A percentile compares a stretch with the other conserved stretches of the same genome.
Evolutionary conservation across 1,140 invertebrate species (phyloP).

Genomic region (Calycopis cecrops): DNA sequence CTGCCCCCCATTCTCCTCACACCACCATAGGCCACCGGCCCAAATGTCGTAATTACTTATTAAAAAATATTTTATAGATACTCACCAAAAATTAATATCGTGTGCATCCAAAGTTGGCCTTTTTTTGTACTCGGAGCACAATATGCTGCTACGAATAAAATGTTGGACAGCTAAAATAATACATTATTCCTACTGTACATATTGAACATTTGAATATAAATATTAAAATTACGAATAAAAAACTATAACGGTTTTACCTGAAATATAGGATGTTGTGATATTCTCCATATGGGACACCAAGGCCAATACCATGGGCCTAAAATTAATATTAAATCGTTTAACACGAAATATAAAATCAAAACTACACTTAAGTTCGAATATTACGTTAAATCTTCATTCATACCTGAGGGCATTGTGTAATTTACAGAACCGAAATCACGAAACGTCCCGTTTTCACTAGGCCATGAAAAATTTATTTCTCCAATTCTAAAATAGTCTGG

Average conservation of each 20-base stretch:
- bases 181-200: neutral
- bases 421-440: constrained; percentile 61
- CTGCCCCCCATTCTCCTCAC: too few species aligned
- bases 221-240: neutral
- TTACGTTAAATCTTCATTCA: constrained; percentile 12
- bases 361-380: neutral
- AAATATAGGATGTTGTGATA: constrained; percentile 81
- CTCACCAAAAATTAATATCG: constrained; percentile 84
- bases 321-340: constrained; percentile 10
- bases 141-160: constrained; percentile 84
- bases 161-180: constrained; percentile 80
- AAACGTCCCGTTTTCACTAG: constrained; percentile 63
- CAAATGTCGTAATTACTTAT: too few species aligned
- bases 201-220: too few species aligned
- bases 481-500: constrained; percentile 58
- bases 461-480: constrained; percentile 68
- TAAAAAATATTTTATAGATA: too few species aligned
- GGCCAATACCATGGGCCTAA: constrained; percentile 77
- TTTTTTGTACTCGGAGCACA: constrained; percentile 85
- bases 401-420: constrained; percentile 67
- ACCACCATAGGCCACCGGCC: too few species aligned
- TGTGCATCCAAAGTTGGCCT: constrained; percentile 88
- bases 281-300: constrained; percentile 80
- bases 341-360: neutral
- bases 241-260: constrained; percentile 45